Evolutionary conservation across 2,888 invertebrate genomes (phyloP), one percentile per base, ranked within the genome.

Genomic region (Tyria jacobaeae): DNA sequence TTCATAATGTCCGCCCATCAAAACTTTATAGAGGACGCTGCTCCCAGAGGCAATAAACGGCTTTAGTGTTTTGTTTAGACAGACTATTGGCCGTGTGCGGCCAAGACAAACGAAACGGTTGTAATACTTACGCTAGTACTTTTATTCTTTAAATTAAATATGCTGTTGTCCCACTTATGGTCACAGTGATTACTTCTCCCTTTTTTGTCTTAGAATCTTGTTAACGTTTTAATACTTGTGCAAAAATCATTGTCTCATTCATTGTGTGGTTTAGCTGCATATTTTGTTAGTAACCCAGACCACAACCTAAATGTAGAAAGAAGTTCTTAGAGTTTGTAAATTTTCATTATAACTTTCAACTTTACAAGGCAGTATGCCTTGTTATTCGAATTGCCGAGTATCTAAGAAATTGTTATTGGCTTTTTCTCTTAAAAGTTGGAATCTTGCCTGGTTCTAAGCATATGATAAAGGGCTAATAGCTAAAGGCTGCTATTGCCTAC

Each of bases 11-110:
- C 70, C 60, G 64, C 71, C 80, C 82, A 89, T 89, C 85, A 88
- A 89, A 87, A 84, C 80, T 89, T 89, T 88, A 89, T 79, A 85
- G 78, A 75, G 75, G 72, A 68, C 71, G 71, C 71, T 66, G 73
- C 81, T 63, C 62, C 66, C 57, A 71, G 86, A 85, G 87, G 82
- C 82, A 81, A 81, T 89, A 85, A 87, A 86, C 79, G 76, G 77
- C 79, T 89, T 88, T 84, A 87, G 80, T 78, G 76, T 81, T 73
- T 75, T 77, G 77, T 79, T 80, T 82, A 77, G 64, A 72, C 71
- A 76, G 73, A 76, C 77, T 76, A 75, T 78, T 76, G 54, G 62
- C 47, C 51, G 47, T 64, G 25, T 61, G 54, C 41, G 49, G 48
- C 37, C 53, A 51, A 31, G 49, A 63, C n/a, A 47, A 35, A 35